Evolutionary conservation across 2,797 vertebrate genomes (phyloP).

Genomic region (Hypotaenidia okinawae): DNA sequence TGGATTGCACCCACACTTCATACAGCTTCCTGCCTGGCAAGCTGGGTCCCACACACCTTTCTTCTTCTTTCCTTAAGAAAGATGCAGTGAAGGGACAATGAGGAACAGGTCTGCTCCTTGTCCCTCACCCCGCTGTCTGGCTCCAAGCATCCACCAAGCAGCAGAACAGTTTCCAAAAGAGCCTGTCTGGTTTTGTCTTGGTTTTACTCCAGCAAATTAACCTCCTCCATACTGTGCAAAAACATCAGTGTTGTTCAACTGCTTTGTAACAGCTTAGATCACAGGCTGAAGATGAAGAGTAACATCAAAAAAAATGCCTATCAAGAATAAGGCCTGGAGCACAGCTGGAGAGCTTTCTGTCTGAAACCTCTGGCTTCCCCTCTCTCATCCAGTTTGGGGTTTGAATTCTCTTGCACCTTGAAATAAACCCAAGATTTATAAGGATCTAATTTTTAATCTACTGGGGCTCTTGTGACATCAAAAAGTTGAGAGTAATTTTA

Average conservation of each 20-base stretch:
- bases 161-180: background rate
- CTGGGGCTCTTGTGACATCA: background rate
- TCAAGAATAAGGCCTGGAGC: background rate
- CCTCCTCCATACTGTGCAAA: background rate
- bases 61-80: background rate
- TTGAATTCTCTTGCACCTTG: background rate
- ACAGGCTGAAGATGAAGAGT: background rate
- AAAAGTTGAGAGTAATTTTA: background rate
- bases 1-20: no score
- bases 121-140: background rate
- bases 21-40: background rate
- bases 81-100: background rate
- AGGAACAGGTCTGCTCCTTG: background rate
- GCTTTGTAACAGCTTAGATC: background rate
- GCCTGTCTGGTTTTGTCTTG: background rate
- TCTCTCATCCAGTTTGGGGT: background rate
- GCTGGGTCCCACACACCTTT: background rate
- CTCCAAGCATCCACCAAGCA: background rate
- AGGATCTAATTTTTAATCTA: background rate
- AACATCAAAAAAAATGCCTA: background rate
- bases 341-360: background rate
- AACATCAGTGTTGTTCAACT: background rate
- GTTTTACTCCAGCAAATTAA: background rate
- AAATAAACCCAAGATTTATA: background rate
- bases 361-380: background rate